Base-by-base conservation (phyloP, 2,113 vertebrate species). In the Erythrolamprus reginae region DNA sequence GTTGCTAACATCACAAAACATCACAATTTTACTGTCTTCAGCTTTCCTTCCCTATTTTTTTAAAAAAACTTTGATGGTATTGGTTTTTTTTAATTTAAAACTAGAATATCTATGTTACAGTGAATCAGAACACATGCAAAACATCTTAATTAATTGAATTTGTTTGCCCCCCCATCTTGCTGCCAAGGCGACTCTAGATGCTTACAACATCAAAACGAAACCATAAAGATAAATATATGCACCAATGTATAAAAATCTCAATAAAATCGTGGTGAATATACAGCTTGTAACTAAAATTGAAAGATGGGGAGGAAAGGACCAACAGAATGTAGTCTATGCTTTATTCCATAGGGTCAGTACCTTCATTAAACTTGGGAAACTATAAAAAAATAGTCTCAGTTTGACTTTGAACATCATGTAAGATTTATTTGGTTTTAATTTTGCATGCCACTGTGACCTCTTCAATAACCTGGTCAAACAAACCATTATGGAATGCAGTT, bases 91-190 rank as follows among this genome's bases (percentile, higher is more conserved):
- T 24, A 13, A 15, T 58, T 24, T 10, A 58, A 58, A 58, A 8
- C 55, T 26, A 58, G 24, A 58, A 26, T 98, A 97, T 97, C 97
- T 97, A 98, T 97, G 97, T 98, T 96, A 96, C 98, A 98, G 97
- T 98, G 97, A 97, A 97, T 98, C 98, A 98, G 98, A 98, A 98
- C 98, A 99, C 98, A 99, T 98, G 99, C 99, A 99, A 99, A 99
- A 99, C 99, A 99, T 98, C 98, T 99, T 99, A 99, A n/a, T 65
- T n/a, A 15, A 65, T 65, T 65, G 5, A 65, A n/a, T 65, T 65
- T 65, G 12, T 65, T 65, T 65, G 28, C 28, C 0, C 0, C 0
- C 12, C 12, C 28, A 2, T 65, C 12, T 65, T 65, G 61, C 28
- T n/a, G 28, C 13, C 28, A 65, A 65, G 28, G 61, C 0, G 0